phyloP scores from a whole-genome alignment of 2,797 vertebrate genomes.

The Megalops cyprinoides region DNA sequence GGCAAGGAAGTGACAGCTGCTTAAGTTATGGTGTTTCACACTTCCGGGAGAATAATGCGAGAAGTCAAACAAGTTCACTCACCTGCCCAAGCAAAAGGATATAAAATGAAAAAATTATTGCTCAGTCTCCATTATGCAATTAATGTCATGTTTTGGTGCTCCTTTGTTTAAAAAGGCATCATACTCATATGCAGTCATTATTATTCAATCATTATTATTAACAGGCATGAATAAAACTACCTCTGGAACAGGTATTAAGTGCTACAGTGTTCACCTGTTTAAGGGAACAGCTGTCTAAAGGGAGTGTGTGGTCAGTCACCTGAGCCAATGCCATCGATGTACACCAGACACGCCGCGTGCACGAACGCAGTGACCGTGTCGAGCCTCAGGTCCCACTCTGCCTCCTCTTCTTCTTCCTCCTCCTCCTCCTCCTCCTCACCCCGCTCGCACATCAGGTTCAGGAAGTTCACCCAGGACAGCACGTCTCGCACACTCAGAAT shows the following conservation, averaged over 20 bases:
- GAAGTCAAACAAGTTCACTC: too few relatives aligned
- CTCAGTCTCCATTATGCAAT: too few relatives aligned
- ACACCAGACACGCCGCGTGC: slow-evolving; percentile 92
- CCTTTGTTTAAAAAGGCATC: neutral
- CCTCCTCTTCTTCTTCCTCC: slow-evolving; percentile 63
- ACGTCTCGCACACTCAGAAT: slow-evolving; percentile 90
- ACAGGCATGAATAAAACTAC: neutral
- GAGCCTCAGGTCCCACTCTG: slow-evolving; percentile 65
- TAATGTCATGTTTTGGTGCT: too few relatives aligned
- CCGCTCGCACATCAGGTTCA: slow-evolving; percentile 81
- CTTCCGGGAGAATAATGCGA: too few relatives aligned
- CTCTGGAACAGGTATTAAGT: neutral
- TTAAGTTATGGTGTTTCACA: too few relatives aligned
- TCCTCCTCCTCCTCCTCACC: slow-evolving; percentile 63
- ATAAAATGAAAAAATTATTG: too few relatives aligned
- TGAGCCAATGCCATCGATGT: slow-evolving; percentile 92
- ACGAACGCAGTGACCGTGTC: slow-evolving; percentile 82
- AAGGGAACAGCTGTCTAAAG: too few relatives aligned
- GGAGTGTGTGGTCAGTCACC: slow-evolving; percentile 67
- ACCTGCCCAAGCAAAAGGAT: too few relatives aligned
- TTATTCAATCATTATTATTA: neutral
- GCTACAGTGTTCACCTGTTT: too few relatives aligned
- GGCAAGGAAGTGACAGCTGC: too few relatives aligned
- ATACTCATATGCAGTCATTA: too few relatives aligned
- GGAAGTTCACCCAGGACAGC: slow-evolving; percentile 92